These are phyloP conservation scores for Rhynchophorus ferrugineus DNA, from an alignment of 1,140 invertebrate genomes.

Conservation along the genomic window DNA sequence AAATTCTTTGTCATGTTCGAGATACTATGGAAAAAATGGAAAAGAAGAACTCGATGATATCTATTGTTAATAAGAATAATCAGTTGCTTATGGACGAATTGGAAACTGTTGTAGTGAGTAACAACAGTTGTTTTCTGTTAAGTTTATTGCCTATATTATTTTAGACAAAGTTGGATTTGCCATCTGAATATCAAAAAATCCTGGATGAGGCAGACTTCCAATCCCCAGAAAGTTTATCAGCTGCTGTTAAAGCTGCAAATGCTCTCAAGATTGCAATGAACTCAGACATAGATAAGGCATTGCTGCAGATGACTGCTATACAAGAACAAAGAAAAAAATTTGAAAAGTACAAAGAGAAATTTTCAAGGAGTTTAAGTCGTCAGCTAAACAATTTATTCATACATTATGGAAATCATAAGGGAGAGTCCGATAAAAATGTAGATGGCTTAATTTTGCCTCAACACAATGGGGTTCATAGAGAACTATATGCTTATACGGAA, in stretches of 20 bases:
- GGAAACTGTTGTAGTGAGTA: constrained; percentile 70
- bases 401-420: constrained; percentile 65
- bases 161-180: constrained; percentile 67
- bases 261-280: constrained; percentile 72
- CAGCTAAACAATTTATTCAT: constrained; percentile 92
- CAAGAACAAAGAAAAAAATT: constrained; percentile 82
- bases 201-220: constrained; percentile 53
- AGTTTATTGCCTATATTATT: constrained; percentile 23
- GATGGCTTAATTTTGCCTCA: constrained; percentile 66
- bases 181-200: constrained; percentile 58
- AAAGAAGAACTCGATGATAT: constrained; percentile 83
- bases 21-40: constrained; percentile 86
- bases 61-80: constrained; percentile 80
- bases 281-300: constrained; percentile 55
- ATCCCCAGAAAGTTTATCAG: constrained; percentile 62
- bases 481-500: constrained; percentile 76
- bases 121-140: constrained; percentile 1
- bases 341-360: constrained; percentile 76
- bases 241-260: constrained; percentile 71
- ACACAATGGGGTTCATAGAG: constrained; percentile 71
- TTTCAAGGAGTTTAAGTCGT: constrained; percentile 72
- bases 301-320: constrained; percentile 69
- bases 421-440: constrained; percentile 38
- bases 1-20: constrained; percentile 70
- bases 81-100: constrained; percentile 70